Base-by-base conservation (phyloP, 2,888 invertebrate species). In the Xylocampa areola region DNA sequence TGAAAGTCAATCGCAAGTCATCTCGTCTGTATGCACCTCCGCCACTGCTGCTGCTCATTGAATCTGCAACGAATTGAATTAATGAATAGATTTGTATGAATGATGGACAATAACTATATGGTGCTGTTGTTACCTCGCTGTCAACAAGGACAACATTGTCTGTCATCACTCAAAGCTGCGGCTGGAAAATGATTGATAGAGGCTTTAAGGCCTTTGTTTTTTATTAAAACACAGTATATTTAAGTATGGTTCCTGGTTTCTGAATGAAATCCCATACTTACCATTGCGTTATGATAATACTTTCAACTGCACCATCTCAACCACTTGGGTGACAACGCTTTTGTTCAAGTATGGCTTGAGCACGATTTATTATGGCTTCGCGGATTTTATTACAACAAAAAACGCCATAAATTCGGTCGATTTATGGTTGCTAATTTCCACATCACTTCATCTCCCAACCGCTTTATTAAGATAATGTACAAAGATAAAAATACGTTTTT, bases 1-100 rank as follows among this genome's bases (percentile, higher is more conserved):
- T 84, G 83, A 83, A 83, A 84, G 83, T 82, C 80, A 81, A 73
- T 68, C 70, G 72, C 76, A 65, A 79, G 74, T 79, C 73, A 77
- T 84, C 80, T 79, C 68, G 74, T 80, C 80, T 77, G 80, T 76
- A 82, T 82, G 75, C 83, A 80, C 71, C 81, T 72, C 72, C 55
- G 65, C 66, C 73, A 64, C 68, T 55, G 66, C 70, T 68, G 67
- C 66, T 73, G 73, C 72, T 69, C 75, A 74, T 76, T 71, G 74
- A 77, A 76, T 75, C 74, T 73, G 73, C 70, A 72, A 76, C 69
- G 69, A 78, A 77, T 69, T 68, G 77, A 78, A 80, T 79, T 76
- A 77, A 79, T 80, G 73, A 82, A 82, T 77, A 73, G 67, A 72
- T 50, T 73, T 70, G 60, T 57, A 76, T 77, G 74, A 74, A 77